phyloP scores from a whole-genome alignment of 2,797 vertebrate species.

The Falco peregrinus region DNA sequence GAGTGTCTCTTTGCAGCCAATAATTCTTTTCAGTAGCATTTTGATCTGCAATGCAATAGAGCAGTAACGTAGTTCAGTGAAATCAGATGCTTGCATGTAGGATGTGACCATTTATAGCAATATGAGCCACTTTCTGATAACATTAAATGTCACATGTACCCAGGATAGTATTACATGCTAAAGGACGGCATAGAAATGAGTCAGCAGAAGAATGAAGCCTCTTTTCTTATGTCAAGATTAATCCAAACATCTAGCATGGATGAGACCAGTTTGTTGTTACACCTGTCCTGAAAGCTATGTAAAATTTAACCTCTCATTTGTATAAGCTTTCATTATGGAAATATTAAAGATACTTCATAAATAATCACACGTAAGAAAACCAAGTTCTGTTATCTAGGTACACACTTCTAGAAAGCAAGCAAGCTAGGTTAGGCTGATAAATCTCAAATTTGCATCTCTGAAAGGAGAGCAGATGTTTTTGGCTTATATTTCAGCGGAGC shows the following conservation, averaged over 20 bases:
- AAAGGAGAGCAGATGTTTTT: neutral
- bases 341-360: neutral
- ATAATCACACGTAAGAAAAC: neutral
- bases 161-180: neutral
- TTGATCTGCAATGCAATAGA: slow-evolving; percentile 80
- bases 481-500: neutral
- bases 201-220: neutral
- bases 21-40: slow-evolving; percentile 79
- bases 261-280: neutral
- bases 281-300: neutral
- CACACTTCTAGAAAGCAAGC: neutral
- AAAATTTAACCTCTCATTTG: neutral
- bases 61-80: neutral
- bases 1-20: slow-evolving; percentile 86
- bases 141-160: neutral
- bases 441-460: neutral
- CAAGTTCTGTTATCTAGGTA: neutral
- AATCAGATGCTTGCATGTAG: neutral
- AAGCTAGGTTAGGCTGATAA: neutral
- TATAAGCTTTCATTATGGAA: neutral
- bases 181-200: neutral
- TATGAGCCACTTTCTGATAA: neutral
- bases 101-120: neutral
- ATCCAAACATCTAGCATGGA: neutral
- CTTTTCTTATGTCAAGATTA: neutral